Conservation (phyloP, 1,140 invertebrate genomes). For the Lethocerus indicus region DNA sequence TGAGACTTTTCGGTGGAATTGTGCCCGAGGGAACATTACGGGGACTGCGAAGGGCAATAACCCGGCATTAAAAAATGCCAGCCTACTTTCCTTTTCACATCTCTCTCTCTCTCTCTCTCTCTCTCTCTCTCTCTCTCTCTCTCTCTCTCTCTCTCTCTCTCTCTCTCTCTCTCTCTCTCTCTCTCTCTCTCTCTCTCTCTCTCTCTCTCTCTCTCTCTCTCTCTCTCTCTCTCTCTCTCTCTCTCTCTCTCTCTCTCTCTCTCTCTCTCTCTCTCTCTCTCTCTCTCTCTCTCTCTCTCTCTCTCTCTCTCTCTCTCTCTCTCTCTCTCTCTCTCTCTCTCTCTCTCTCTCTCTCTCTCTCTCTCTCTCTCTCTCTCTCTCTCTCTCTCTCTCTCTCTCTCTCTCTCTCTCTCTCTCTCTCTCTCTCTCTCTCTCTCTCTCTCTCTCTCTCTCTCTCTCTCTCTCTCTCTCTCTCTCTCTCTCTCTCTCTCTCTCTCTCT, state of each 20-base stretch:
- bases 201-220: constrained; percentile 8
- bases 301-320: constrained; percentile 3
- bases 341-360: too few species aligned
- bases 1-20: too few species aligned
- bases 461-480: too few species aligned
- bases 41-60: too few species aligned
- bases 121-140: constrained; percentile 10
- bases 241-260: constrained; percentile 3
- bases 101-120: constrained; percentile 6
- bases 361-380: too few species aligned
- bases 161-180: constrained; percentile 10
- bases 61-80: too few species aligned
- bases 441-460: too few species aligned
- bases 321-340: constrained; percentile 1
- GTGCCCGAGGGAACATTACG: too few species aligned
- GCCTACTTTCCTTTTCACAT: neutral
- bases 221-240: constrained; percentile 8
- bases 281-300: constrained; percentile 6
- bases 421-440: too few species aligned
- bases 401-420: too few species aligned
- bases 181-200: constrained; percentile 8
- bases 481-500: too few species aligned
- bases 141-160: constrained; percentile 10
- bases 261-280: constrained; percentile 7
- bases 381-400: too few species aligned